Evolutionary conservation across 2,797 vertebrate genomes (phyloP), one percentile per base, ranked within the genome.

Genomic region (Masticophis lateralis): DNA sequence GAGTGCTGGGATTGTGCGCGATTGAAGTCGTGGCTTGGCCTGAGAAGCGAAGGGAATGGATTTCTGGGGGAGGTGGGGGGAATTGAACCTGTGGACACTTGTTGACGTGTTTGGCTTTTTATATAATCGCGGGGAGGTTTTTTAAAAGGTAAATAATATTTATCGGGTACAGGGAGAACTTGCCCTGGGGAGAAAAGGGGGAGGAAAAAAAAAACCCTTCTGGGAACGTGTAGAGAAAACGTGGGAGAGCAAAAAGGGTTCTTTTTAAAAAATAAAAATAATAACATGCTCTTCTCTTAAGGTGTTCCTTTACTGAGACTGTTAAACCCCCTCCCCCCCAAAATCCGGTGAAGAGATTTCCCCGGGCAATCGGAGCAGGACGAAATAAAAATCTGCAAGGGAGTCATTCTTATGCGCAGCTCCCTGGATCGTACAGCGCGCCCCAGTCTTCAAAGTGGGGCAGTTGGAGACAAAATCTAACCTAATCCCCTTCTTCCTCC

Each of bases 291-390:
- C 9, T 10, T 18, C 10, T 60, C 20, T 63, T 27, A 47, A 79
- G 90, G 14, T 2, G n/a, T 25, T 56, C 1, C 28, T 32, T 55
- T 55, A 32, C 69, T 1, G 37, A 74, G 32, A 32, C 18, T 43
- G 13, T n/a, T 4, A 1, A 1, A 1, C 1, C 60, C 25, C 22
- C 3, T 0, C 9, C 13, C 28, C 14, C 32, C 22, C 18, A 0
- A 20, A 9, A 22, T 83, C n/a, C 4, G 53, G 12, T 14, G 28
- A 55, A 55, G 3, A 56, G 63, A 22, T 79, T 74, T 83, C 6
- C 6, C 14, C 14, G 14, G n/a, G 66, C n/a, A 74, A 12, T 5
- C 2, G 4, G 63, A n/a, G 28, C 61, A n/a, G 20, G n/a, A 6
- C 16, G 1, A 18, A 74, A 51, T 51, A 7, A 32, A 32, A 37